Evolutionary conservation across 2,888 invertebrate genomes (phyloP), one percentile per base, ranked within the genome.

Genomic region (Timandra comae): DNA sequence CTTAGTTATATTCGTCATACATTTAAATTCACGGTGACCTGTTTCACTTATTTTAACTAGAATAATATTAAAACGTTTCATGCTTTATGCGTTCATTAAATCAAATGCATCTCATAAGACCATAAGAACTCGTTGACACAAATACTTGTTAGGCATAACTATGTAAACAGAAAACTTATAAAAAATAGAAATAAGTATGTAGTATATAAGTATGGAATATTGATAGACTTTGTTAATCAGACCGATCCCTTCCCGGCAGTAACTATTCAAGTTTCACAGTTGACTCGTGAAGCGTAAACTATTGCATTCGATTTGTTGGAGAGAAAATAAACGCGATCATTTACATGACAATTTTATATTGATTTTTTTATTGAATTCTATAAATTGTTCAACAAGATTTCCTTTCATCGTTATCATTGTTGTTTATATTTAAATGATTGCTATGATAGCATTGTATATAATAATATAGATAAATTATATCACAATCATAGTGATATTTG

Each of bases 191-290:
- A 35, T 26, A 39, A 43, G 40, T 31, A 34, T n/a, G n/a, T n/a
- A n/a, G n/a, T n/a, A n/a, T n/a, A n/a, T n/a, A n/a, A n/a, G 27
- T 27, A 36, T 40, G 43, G 44, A 46, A 49, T 52, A 50, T 38
- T 43, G 46, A 52, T 49, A 50, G 41, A n/a, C 41, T 27, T 31
- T 52, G 63, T 52, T 48, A 62, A 63, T 56, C 52, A 61, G 63
- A 64, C 55, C 64, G 55, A 16, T 51, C 33, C 37, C 6, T 16
- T 6, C 30, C 35, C 29, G 33, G 33, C 45, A 41, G 48, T 47
- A 16, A 16, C 29, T 24, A 29, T 22, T 27, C 30, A 8, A 30
- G 38, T 38, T 51, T 42, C 48, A 53, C 51, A 48, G 35, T 43
- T 52, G 38, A 4, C 23, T 42, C 28, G 26, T 38, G 41, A 47